Evolutionary conservation across 2,113 vertebrate genomes (phyloP), one percentile per base, ranked within the genome.

Genomic region (Eudyptes chrysolophus): DNA sequence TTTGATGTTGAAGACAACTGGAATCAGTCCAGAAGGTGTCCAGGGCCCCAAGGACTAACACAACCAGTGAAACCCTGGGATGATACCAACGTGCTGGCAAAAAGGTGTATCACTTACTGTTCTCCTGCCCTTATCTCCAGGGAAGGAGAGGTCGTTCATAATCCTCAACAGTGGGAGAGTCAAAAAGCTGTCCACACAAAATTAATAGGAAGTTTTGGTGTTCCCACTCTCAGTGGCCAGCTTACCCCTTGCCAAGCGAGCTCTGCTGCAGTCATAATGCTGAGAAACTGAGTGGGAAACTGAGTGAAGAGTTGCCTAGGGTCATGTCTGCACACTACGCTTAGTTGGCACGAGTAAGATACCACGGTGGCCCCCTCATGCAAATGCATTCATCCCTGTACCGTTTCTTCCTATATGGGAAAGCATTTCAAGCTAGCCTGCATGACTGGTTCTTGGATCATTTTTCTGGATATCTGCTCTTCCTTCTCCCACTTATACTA

Each of bases 281-380:
- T 48, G 34, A 3, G 6, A 87, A 83, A 58, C 13, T 3, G 7
- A 42, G 46, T 51, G 29, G 3, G 5, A 87, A 82, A 62, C 13
- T 3, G 7, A 44, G 48, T 6, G 61, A 92, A 51, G 89, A 82
- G 60, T 6, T 68, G n/a, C 51, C 60, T 22, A 25, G 42, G 27
- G 61, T n/a, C 57, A 54, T 0, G 3, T 10, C 65, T 89, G 87
- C 48, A 61, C 38, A 5, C 19, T 54, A 52, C 0, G 0, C 3
- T 8, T 27, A 44, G 78, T 30, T 61, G 80, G 52, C 69, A 40
- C 0, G 19, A 84, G 29, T 48, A 38, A 72, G 62, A 72, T 34
- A 58, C 26, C 49, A 68, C 44, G n/a, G 80, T 22, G 20, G 4
- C 20, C 46, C 64, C 38, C 17, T 46, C 64, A 57, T n/a, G 26